A percentile compares a stretch with the other conserved stretches of the same genome.
These are phyloP conservation scores for Chionodraco myersi DNA, from an alignment of 2,113 vertebrate genomes.

Conservation along the genomic window DNA sequence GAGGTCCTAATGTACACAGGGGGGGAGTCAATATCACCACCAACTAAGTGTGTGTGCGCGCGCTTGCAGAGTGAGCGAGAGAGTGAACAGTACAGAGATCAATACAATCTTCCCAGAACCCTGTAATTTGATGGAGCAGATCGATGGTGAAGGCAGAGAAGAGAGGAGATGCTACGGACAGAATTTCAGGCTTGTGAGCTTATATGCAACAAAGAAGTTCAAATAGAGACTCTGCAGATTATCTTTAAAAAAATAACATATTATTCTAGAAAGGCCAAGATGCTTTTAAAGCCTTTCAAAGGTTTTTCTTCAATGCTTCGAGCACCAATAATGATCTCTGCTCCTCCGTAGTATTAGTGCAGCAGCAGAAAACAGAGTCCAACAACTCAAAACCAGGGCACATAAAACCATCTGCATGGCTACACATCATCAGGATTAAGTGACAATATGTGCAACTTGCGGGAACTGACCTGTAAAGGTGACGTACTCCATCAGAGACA, in stretches of 20 bases:
- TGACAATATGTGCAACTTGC: background rate
- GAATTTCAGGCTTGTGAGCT: slow-evolving; percentile 33
- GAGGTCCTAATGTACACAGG: slow-evolving; percentile 38
- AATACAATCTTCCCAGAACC: slow-evolving; percentile 78
- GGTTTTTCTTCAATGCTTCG: slow-evolving; percentile 6
- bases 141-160: slow-evolving; percentile 70
- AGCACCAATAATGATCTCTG: slow-evolving; percentile 16
- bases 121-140: slow-evolving; percentile 81
- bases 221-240: slow-evolving; percentile 17
- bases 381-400: slow-evolving; percentile 11
- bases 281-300: background rate
- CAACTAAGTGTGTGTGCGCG: slow-evolving; percentile 42
- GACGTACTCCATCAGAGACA: slow-evolving; percentile 24
- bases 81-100: slow-evolving; percentile 67
- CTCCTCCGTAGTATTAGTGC: background rate
- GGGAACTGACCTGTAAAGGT: slow-evolving; percentile 4
- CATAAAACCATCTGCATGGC: slow-evolving; percentile 1
- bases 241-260: slow-evolving; percentile 3
- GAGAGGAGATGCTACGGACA: slow-evolving; percentile 36
- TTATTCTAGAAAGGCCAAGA: slow-evolving; percentile 34
- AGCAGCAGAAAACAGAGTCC: slow-evolving; percentile 12
- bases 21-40: slow-evolving; percentile 50
- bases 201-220: slow-evolving; percentile 19
- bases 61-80: background rate
- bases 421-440: slow-evolving; percentile 1